phyloP scores from a whole-genome alignment of 1,140 invertebrate genomes.

The Polypedilum pembai region DNA sequence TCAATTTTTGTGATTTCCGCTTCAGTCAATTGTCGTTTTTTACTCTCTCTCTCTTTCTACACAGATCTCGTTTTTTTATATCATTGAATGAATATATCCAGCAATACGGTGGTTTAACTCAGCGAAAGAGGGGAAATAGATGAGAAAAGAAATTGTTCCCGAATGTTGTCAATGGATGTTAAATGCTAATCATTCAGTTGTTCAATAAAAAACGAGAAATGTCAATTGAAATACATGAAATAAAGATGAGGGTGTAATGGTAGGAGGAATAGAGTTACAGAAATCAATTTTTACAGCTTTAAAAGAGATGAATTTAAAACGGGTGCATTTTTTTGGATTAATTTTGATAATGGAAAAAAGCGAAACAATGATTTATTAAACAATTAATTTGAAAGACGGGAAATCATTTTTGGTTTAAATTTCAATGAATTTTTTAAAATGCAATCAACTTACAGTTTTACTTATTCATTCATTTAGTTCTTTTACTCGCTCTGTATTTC shows the following conservation, averaged over 20 bases:
- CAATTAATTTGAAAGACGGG: too few species aligned
- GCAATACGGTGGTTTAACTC: background rate
- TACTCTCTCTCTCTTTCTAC: background rate
- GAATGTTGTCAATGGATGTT: slow-evolving; percentile 25
- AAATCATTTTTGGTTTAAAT: too few species aligned
- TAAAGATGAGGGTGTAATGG: background rate
- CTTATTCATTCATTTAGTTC: too few species aligned
- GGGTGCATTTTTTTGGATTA: too few species aligned
- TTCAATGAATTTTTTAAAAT: too few species aligned
- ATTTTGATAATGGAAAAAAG: too few species aligned
- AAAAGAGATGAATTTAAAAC: background rate
- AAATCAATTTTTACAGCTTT: background rate
- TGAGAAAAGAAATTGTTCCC: slow-evolving; percentile 12
- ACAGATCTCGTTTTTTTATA: background rate
- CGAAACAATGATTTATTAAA: too few species aligned
- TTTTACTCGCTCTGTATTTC: too few species aligned
- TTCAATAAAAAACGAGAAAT: slow-evolving; percentile 24
- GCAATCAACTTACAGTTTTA: too few species aligned
- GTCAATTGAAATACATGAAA: background rate
- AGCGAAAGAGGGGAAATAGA: background rate
- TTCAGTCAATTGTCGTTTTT: slow-evolving; percentile 28
- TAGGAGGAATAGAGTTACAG: background rate
- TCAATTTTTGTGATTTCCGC: slow-evolving; percentile 28
- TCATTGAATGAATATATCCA: background rate
- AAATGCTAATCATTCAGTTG: slow-evolving; percentile 30